Conservation (phyloP, 2,888 invertebrate species). For the Cephalotes varians region DNA sequence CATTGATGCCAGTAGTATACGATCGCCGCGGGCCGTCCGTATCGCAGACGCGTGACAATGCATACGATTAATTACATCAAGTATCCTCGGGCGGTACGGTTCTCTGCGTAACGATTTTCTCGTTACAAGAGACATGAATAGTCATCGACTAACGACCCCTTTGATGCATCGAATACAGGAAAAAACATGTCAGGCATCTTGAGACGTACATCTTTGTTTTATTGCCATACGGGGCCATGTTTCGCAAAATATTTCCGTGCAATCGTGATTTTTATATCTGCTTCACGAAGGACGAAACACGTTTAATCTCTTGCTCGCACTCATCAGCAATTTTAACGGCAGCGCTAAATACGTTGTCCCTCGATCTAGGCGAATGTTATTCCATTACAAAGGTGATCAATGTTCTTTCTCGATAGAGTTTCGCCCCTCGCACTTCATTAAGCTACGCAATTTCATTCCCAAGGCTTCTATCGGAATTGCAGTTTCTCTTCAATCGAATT, state of each 20-base stretch:
- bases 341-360: conserved; percentile 77
- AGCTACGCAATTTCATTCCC: conserved; percentile 39
- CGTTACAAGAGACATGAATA: conserved; percentile 40
- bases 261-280: not conserved
- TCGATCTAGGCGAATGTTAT: conserved; percentile 76
- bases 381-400: conserved; percentile 70
- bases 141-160: conserved; percentile 32
- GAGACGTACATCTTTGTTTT: not conserved
- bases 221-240: not conserved
- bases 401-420: conserved; percentile 62
- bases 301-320: not conserved
- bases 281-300: not conserved
- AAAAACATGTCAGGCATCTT: not conserved
- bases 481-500: conserved; percentile 23
- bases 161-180: not conserved
- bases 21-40: conserved; percentile 38
- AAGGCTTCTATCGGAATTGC: conserved; percentile 29
- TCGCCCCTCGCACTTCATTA: conserved; percentile 46
- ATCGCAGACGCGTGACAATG: conserved; percentile 64
- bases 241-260: not conserved
- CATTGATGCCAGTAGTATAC: not conserved
- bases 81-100: conserved; percentile 55
- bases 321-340: conserved; percentile 52
- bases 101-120: conserved; percentile 31
- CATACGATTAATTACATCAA: conserved; percentile 81